Conservation (phyloP, 2,797 vertebrate species). For the Poecilia velifera region DNA sequence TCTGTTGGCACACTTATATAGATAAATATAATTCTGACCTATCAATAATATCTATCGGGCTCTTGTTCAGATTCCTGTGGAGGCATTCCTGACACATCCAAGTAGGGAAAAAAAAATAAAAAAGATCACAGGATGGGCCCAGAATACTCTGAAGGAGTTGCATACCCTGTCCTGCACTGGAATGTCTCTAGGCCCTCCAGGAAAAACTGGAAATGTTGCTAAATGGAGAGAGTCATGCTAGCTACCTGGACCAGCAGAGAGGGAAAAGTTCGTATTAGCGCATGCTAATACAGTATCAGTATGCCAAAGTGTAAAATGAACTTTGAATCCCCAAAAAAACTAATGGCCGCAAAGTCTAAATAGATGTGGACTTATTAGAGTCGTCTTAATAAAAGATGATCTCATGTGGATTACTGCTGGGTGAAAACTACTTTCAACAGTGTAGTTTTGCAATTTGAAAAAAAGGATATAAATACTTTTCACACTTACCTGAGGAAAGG, state of each 20-base stretch:
- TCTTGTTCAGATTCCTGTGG: constrained; percentile 23
- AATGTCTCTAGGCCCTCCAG: constrained; percentile 22
- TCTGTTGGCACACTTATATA: not conserved
- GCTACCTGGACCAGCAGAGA: not conserved
- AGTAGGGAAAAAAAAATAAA: constrained; percentile 6
- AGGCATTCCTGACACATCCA: constrained; percentile 27
- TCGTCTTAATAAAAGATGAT: not conserved
- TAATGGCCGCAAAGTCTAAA: not conserved
- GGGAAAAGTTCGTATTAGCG: constrained; percentile 8
- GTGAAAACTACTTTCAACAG: not conserved
- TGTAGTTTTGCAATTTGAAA: not conserved
- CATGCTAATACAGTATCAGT: not conserved
- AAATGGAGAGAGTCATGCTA: constrained; percentile 6
- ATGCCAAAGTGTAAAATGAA: not conserved
- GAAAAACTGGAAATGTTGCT: constrained; percentile 19
- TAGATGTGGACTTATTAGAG: not conserved
- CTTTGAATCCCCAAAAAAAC: not conserved
- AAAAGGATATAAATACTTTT: constrained; percentile 13
- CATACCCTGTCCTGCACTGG: constrained; percentile 12
- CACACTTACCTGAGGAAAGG: constrained; percentile 47
- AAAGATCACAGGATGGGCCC: constrained; percentile 16
- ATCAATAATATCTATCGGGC: not conserved
- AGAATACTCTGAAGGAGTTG: constrained; percentile 25
- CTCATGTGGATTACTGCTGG: not conserved
- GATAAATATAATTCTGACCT: constrained; percentile 8